Conservation (phyloP, 2,888 invertebrate species). For the Pyrgus malvae region DNA sequence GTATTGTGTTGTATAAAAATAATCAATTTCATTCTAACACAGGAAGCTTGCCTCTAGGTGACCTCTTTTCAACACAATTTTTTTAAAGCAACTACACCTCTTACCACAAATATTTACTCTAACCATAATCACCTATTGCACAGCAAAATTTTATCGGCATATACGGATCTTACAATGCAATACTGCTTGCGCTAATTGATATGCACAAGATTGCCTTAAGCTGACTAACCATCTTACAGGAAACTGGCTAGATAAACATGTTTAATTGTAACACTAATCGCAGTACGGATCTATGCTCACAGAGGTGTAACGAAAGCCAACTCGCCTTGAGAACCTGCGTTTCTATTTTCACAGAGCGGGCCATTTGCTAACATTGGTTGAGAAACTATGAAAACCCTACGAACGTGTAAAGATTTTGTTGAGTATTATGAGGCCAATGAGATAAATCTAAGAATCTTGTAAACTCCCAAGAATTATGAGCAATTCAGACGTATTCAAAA, state of each 20-base stretch:
- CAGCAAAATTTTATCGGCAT: slow-evolving; percentile 16
- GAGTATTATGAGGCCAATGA: slow-evolving; percentile 41
- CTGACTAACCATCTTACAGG: slow-evolving; percentile 42
- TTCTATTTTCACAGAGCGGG: slow-evolving; percentile 58
- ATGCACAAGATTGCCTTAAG: slow-evolving; percentile 22
- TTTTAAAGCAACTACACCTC: not conserved
- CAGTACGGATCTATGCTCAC: slow-evolving; percentile 54
- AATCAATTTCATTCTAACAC: too few relatives aligned
- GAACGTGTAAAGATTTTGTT: slow-evolving; percentile 36
- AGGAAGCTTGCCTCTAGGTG: too few relatives aligned
- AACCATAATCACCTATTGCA: slow-evolving; percentile 7
- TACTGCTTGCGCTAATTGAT: slow-evolving; percentile 23
- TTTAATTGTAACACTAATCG: slow-evolving; percentile 62
- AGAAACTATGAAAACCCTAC: slow-evolving; percentile 39
- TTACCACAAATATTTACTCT: not conserved
- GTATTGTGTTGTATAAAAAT: too few relatives aligned
- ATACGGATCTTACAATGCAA: slow-evolving; percentile 12
- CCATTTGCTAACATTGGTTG: slow-evolving; percentile 50
- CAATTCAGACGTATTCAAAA: too few relatives aligned
- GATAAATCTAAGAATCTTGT: not conserved
- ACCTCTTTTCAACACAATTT: not conserved
- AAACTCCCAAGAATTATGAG: too few relatives aligned
- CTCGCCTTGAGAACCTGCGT: slow-evolving; percentile 67
- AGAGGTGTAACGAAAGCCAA: slow-evolving; percentile 55
- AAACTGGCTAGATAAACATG: slow-evolving; percentile 60